phyloP scores from a whole-genome alignment of 1,140 invertebrate genomes.

The Nephotettix cincticeps region DNA sequence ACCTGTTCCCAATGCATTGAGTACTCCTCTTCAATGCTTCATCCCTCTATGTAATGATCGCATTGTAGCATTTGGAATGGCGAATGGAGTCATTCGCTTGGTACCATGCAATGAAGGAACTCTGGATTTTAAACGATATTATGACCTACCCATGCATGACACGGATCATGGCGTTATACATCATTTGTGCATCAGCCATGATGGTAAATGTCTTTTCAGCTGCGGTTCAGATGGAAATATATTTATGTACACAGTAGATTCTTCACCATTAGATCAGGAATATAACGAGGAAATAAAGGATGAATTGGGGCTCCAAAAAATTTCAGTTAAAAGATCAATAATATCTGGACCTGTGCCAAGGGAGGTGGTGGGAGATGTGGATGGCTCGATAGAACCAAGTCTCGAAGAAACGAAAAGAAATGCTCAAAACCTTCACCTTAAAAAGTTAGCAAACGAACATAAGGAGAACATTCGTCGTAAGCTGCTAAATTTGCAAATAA shows the following conservation, averaged over 20 bases:
- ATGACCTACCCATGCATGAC: slow-evolving; percentile 76
- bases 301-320: no score
- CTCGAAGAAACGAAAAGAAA: background rate
- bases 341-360: background rate
- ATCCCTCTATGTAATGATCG: slow-evolving; percentile 43
- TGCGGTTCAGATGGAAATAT: slow-evolving; percentile 50
- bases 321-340: no score
- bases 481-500: background rate
- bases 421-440: background rate
- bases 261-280: no score
- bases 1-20: slow-evolving; percentile 52
- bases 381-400: background rate
- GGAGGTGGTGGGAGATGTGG: background rate
- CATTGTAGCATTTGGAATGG: slow-evolving; percentile 64
- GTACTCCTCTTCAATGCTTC: slow-evolving; percentile 54
- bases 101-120: slow-evolving; percentile 52
- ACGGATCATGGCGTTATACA: slow-evolving; percentile 68
- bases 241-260: background rate
- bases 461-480: background rate
- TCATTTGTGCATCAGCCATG: slow-evolving; percentile 62
- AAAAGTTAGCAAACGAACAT: background rate
- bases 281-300: no score
- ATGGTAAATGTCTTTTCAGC: slow-evolving; percentile 60
- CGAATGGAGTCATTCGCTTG: slow-evolving; percentile 66
- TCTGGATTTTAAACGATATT: slow-evolving; percentile 63